Evolutionary conservation across 2,113 vertebrate species (phyloP), one percentile per base, ranked within the genome.

Genomic region (Lipophrys pholis): DNA sequence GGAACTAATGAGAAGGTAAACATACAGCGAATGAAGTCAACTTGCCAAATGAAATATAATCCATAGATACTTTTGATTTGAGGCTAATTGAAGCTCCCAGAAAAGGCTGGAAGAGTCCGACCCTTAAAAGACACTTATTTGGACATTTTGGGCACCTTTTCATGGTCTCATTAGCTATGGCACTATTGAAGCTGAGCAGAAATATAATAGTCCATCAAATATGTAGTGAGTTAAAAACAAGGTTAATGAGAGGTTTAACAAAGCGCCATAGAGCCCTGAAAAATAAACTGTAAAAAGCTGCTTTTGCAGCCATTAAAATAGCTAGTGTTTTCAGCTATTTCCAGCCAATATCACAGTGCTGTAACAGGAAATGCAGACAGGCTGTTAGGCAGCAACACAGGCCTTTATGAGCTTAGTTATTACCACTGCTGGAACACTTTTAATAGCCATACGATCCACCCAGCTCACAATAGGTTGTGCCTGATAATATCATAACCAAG

Each of bases 401-500:
- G 67, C 81, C 83, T 92, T 92, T 91, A 93, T 92, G 91, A 91
- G 88, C 80, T 76, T 84, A 81, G 91, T 93, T 94, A 91, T 93
- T 92, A 90, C 86, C 87, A 89, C 73, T 87, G 83, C 92, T 81
- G 83, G 78, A 79, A 85, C 85, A 88, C 80, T 89, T 91, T 92
- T 93, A 92, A 93, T 91, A 90, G 94, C 91, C 89, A 95, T 93
- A 90, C 17, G 93, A 94, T 94, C 93, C 92, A 92, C 89, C 88
- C 80, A 74, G 87, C 78, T 71, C 86, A 92, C 92, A 94, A 92
- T 92, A 94, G 92, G 93, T 94, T 89, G 93, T 87, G 93, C 81
- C 87, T 89, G 93, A 96, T 97, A 96, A 98, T 97, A 97, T 96
- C 95, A 95, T 94, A 96, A 96, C 94, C 94, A 95, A 93, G 93